Percentiles rank a stretch among this genome's conserved stretches.
phyloP scores from a whole-genome alignment of 2,797 vertebrate species.

The Chanos chanos region DNA sequence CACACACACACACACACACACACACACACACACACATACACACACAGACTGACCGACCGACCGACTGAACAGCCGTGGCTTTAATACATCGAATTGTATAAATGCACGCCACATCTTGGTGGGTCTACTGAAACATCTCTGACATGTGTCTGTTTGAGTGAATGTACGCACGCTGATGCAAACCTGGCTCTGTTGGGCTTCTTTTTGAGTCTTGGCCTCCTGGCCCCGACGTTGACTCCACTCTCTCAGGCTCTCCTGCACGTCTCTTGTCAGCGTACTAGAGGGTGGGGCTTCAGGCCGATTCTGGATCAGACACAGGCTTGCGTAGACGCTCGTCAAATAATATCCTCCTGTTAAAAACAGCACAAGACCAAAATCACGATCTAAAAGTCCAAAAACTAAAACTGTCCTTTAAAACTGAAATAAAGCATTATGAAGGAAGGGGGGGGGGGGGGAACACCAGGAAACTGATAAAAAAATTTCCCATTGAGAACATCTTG shows the following conservation, averaged over 20 bases:
- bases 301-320: constrained; percentile 77
- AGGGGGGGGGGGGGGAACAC: too few species aligned
- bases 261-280: constrained; percentile 66
- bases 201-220: constrained; percentile 69
- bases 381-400: background rate
- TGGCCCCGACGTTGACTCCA: constrained; percentile 76
- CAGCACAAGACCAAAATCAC: background rate
- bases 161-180: background rate
- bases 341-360: constrained; percentile 84
- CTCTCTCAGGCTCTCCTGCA: constrained; percentile 74
- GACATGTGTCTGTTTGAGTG: background rate
- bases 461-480: too few species aligned
- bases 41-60: too few species aligned
- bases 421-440: too few species aligned
- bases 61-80: too few species aligned
- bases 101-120: background rate
- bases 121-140: background rate
- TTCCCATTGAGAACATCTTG: too few species aligned
- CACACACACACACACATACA: background rate
- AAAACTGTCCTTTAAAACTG: too few species aligned
- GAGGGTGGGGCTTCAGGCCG: constrained; percentile 48
- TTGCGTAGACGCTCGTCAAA: constrained; percentile 81
- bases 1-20: constrained; percentile 4
- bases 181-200: constrained; percentile 76
- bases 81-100: too few species aligned